These are phyloP conservation scores for Dicyrtoma fusca DNA, from an alignment of 2,888 invertebrate genomes.

Conservation along the genomic window DNA sequence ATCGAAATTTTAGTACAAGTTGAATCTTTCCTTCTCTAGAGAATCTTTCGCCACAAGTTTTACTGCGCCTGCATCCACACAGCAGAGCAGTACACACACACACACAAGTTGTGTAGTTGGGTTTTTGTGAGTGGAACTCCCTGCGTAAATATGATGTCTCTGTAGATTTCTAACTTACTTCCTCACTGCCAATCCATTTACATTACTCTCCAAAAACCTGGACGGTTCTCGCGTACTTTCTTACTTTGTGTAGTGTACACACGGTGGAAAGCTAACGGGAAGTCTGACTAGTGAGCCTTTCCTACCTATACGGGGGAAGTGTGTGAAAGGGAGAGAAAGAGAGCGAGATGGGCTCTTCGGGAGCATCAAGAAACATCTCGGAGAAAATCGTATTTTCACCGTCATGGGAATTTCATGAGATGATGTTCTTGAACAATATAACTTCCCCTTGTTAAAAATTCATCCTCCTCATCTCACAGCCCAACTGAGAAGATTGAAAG, in stretches of 20 bases:
- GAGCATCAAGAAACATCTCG: slow-evolving; percentile 40
- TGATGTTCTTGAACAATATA: slow-evolving; percentile 41
- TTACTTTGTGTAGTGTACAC: background rate
- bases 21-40: slow-evolving; percentile 27
- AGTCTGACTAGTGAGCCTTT: too few relatives aligned
- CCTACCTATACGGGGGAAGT: too few relatives aligned
- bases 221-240: slow-evolving; percentile 1
- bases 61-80: slow-evolving; percentile 24
- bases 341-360: slow-evolving; percentile 32
- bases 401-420: slow-evolving; percentile 44
- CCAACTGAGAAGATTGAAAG: slow-evolving; percentile 27
- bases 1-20: slow-evolving; percentile 32
- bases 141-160: slow-evolving; percentile 17
- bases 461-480: slow-evolving; percentile 25
- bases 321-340: slow-evolving; percentile 7
- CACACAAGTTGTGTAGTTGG: too few relatives aligned
- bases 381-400: slow-evolving; percentile 42
- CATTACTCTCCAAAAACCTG: too few relatives aligned
- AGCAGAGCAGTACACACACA: background rate
- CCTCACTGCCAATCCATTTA: slow-evolving; percentile 5
- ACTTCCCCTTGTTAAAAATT: slow-evolving; percentile 38
- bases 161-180: slow-evolving; percentile 16
- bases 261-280: background rate
- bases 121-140: background rate
- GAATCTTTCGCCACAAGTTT: slow-evolving; percentile 17